A percentile compares a stretch with the other conserved stretches of the same genome.
phyloP scores from a whole-genome alignment of 2,888 invertebrate species.

The Rapana venosa region DNA sequence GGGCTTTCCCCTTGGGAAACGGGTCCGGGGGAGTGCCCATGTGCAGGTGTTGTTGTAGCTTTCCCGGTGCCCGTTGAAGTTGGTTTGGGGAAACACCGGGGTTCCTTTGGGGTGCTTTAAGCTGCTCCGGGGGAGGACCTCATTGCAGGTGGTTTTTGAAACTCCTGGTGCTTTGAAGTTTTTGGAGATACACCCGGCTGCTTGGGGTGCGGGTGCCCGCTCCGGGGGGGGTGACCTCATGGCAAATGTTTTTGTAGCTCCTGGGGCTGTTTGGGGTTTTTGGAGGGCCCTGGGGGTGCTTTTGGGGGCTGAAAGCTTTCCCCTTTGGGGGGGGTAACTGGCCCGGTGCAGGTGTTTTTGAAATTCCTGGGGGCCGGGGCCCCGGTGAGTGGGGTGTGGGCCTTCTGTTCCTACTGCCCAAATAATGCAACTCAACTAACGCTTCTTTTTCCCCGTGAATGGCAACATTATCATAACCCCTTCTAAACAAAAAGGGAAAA shows the following conservation, averaged over 20 bases:
- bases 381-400: background rate
- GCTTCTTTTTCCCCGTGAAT: background rate
- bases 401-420: background rate
- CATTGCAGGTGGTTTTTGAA: background rate
- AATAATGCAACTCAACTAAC: background rate
- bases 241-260: background rate
- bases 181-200: background rate
- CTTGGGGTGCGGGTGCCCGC: background rate
- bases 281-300: background rate
- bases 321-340: background rate
- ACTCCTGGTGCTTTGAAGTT: background rate
- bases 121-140: background rate
- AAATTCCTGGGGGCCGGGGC: background rate
- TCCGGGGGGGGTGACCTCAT: background rate
- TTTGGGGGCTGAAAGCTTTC: too few relatives aligned
- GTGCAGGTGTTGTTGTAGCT: background rate
- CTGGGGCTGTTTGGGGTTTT: background rate
- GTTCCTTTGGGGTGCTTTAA: background rate
- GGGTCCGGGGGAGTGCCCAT: background rate
- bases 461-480: too few relatives aligned
- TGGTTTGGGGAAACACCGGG: slow-evolving; percentile 5
- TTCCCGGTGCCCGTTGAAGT: slow-evolving; percentile 8
- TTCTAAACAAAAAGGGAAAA: too few relatives aligned
- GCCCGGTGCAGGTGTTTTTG: background rate
- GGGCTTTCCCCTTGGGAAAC: background rate